Conservation (phyloP, 2,113 vertebrate species). For the Pyxicephalus adspersus region DNA sequence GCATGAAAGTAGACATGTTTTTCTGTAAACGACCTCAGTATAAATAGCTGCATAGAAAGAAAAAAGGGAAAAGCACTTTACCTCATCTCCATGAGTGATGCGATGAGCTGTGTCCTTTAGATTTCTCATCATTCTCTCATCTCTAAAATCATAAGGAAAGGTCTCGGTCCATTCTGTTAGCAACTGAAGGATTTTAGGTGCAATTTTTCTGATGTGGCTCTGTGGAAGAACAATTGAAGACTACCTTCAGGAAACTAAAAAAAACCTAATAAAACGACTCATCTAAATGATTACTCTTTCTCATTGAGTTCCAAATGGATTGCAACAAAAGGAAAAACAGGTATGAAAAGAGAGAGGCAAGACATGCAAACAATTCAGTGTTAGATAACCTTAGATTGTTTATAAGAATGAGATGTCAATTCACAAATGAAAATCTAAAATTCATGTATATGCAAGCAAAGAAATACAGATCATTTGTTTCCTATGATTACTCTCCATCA, state of each 20-base stretch:
- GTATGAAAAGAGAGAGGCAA: too few relatives aligned
- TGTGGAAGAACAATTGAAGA: constrained; percentile 63
- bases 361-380: too few relatives aligned
- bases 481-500: too few relatives aligned
- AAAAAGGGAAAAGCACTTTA: constrained; percentile 57
- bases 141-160: constrained; percentile 91
- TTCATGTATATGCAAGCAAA: too few relatives aligned
- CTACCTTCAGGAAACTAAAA: not conserved
- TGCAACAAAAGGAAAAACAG: too few relatives aligned
- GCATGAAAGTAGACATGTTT: not conserved
- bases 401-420: too few relatives aligned
- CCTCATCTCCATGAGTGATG: constrained; percentile 85
- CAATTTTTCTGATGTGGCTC: constrained; percentile 80
- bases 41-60: too few relatives aligned
- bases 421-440: too few relatives aligned
- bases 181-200: constrained; percentile 89
- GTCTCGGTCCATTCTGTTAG: constrained; percentile 93
- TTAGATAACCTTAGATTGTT: too few relatives aligned
- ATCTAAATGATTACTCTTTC: too few relatives aligned
- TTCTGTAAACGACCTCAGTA: not conserved
- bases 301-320: too few relatives aligned
- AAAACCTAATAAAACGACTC: accelerated
- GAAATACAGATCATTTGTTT: too few relatives aligned
- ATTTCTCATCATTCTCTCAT: constrained; percentile 91
- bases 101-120: constrained; percentile 86